phyloP scores from a whole-genome alignment of 2,888 invertebrate species.

The Agrochola circellaris region DNA sequence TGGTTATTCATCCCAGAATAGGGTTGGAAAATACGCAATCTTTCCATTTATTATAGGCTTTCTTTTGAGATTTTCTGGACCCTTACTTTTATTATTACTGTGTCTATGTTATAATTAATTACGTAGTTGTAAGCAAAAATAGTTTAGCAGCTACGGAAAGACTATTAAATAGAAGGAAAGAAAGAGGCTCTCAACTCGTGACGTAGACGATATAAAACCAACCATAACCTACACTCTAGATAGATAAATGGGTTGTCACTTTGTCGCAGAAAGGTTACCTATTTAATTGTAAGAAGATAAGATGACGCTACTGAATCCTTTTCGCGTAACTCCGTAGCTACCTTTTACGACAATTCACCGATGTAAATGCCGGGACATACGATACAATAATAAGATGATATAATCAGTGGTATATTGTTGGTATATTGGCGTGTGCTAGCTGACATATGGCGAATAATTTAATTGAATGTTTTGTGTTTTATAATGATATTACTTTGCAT shows the following conservation, averaged over 20 bases:
- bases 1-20: background rate
- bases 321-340: background rate
- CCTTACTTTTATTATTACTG: background rate
- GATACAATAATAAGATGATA: no score
- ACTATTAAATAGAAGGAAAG: background rate
- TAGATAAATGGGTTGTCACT: background rate
- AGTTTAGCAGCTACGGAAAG: background rate
- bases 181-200: background rate
- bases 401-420: background rate
- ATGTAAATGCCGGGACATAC: background rate
- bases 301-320: background rate
- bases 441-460: no score
- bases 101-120: background rate
- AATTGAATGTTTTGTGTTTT: no score
- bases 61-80: background rate
- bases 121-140: background rate
- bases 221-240: background rate
- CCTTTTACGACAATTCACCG: background rate
- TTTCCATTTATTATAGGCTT: background rate
- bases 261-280: background rate
- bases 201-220: background rate
- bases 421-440: no score
- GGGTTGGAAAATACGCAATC: background rate
- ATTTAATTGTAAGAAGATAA: background rate
- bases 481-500: no score